Base-by-base conservation (phyloP, 2,797 vertebrate genomes). In the Sebastiscus albofasciatus region DNA sequence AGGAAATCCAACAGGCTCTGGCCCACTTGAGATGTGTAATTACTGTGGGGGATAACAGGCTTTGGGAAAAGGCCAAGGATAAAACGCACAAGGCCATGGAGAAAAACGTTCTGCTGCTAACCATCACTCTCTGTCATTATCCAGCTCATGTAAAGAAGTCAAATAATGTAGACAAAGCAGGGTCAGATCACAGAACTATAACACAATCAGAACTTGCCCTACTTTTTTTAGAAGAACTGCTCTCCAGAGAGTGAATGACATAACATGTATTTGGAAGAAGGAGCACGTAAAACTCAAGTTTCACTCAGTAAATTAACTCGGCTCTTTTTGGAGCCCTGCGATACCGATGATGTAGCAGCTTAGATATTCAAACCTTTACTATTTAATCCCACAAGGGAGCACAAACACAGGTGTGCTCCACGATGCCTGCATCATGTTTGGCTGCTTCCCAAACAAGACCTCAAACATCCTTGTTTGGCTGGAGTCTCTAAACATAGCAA, bases 361-460 rank as follows among this genome's bases (percentile, higher is more conserved):
- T 80, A 72, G 72, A 82, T 76, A 87, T 81, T 77, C 77, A 73
- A 79, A 67, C 68, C 72, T 75, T 72, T 27, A 56, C 31, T 82
- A 31, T 60, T 77, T 67, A 68, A 54, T 16, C 26, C 64, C 79
- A 39, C 77, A 54, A 55, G 78, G 66, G 73, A 86, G 56, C 34
- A 39, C 18, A 65, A 80, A 67, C 85, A 73, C 90, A 92, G 91
- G 85, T 92, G 86, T 62, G 56, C 77, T 82, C 36, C 78, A 65
- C 46, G 55, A 86, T 9, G 71, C 83, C 82, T 86, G 80, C 64
- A 54, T 79, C 73, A 49, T 80, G 78, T 90, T 78, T 71, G 89
- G 87, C 87, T 66, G 79, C 77, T 67, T 61, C 89, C 89, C 92
- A 94, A 91, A 91, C 82, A 84, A 87, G 68, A 92, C 80, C 89